Evolutionary conservation across 2,113 vertebrate genomes (phyloP), one percentile per base, ranked within the genome.

Genomic region (Poeciliopsis occidentalis): DNA sequence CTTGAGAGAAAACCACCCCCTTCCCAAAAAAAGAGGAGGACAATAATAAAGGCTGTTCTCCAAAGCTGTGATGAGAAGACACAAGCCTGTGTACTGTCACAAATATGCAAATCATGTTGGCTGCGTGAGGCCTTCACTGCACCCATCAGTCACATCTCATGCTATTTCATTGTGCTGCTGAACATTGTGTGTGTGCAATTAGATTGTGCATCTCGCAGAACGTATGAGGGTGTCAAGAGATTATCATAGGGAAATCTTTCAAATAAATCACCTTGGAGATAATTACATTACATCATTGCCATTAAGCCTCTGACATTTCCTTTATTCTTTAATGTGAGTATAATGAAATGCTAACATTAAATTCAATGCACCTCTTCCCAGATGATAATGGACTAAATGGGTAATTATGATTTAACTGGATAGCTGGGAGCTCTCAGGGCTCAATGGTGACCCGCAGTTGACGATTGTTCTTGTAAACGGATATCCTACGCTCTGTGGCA

Each of bases 321-420:
- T 86, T 89, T 86, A 85, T 89, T 87, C 71, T 81, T 80, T 87
- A 87, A 83, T 87, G 76, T 57, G 76, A 76, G 66, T 69, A 30
- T 88, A 88, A 90, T 90, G 83, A 83, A 84, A 89, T 88, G 79
- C 82, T 78, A 84, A 84, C 86, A 76, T 88, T 88, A 87, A 78
- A 88, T 73, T 62, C 80, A 85, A 30, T n/a, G 1, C 60, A 72
- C 83, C 67, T 67, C 71, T 69, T 64, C 67, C 76, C 69, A 2
- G 78, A 60, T 85, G 87, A 88, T 87, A 85, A 90, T 90, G n/a
- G 24, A 64, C 84, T 75, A 86, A 84, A 87, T 85, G 77, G 77
- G 54, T 88, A 86, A 90, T 90, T 87, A 88, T 77, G 76, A 89
- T 86, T 80, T 87, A 83, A 86, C 78, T 78, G 83, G 66, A 71